Conservation (phyloP, 2,113 vertebrate genomes). For the Holacanthus passer region DNA sequence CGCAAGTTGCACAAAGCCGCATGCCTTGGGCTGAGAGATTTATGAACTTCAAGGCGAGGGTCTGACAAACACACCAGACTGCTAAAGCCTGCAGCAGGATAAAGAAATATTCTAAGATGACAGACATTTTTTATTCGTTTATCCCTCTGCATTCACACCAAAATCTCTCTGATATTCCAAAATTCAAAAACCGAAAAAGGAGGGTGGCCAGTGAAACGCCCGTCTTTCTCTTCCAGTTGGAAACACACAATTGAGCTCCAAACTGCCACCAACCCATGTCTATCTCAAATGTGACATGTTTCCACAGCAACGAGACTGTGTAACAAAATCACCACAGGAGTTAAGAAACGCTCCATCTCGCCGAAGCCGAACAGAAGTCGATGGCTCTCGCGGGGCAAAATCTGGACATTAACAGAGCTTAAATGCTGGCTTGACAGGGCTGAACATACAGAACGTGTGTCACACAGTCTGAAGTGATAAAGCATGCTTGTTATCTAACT, state of each 20-base stretch:
- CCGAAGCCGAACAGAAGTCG: conserved; percentile 36
- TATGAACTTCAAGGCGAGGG: conserved; percentile 17
- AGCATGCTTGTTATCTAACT: conserved; percentile 6
- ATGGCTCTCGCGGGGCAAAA: conserved; percentile 34
- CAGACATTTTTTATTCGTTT: conserved; percentile 26
- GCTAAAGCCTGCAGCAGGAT: conserved; percentile 23
- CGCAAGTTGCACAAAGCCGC: conserved; percentile 34
- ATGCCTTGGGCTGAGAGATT: conserved; percentile 34
- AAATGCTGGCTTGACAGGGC: conserved; percentile 1
- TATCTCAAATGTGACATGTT: conserved; percentile 75
- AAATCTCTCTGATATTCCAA: conserved; percentile 30
- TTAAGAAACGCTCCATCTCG: conserved; percentile 51
- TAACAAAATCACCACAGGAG: conserved; percentile 74
- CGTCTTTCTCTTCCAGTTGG: conserved; percentile 43
- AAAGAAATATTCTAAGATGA: conserved; percentile 2
- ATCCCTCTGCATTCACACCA: conserved; percentile 24
- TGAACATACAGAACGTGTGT: neutral
- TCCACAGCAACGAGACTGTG: conserved; percentile 72
- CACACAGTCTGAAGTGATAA: neutral
- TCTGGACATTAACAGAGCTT: conserved; percentile 15
- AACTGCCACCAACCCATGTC: conserved; percentile 66
- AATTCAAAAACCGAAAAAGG: neutral
- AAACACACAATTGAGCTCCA: conserved; percentile 44
- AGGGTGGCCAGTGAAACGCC: neutral
- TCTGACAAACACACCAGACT: conserved; percentile 28